phyloP scores from a whole-genome alignment of 2,888 invertebrate species.

The Chrysolina americana region DNA sequence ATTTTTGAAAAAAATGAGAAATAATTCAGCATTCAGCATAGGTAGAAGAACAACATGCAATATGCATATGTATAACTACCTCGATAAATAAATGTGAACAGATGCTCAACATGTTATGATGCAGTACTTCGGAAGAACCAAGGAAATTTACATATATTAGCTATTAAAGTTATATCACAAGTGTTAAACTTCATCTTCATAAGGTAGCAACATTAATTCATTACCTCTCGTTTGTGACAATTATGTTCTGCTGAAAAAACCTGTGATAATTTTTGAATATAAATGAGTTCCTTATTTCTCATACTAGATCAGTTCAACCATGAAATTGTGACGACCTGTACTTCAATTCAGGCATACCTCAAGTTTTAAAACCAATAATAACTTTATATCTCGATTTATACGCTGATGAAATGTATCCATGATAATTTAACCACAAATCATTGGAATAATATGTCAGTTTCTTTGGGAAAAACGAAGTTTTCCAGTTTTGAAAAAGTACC shows the following conservation, averaged over 20 bases:
- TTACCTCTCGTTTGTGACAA: background rate
- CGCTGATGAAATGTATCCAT: background rate
- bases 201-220: conserved; percentile 12
- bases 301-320: background rate
- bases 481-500: too few relatives aligned
- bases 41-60: conserved; percentile 21
- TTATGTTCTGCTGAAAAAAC: background rate
- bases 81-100: conserved; percentile 21
- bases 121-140: conserved; percentile 9
- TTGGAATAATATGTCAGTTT: too few relatives aligned
- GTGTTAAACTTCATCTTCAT: conserved; percentile 18
- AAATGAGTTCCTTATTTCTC: background rate
- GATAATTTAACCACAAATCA: background rate
- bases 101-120: conserved; percentile 20
- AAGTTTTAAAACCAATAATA: background rate
- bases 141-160: conserved; percentile 13
- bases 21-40: background rate
- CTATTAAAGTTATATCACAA: conserved; percentile 17
- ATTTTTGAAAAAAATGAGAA: background rate
- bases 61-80: conserved; percentile 14
- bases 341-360: background rate
- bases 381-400: background rate
- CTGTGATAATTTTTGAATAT: background rate
- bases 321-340: background rate
- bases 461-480: too few relatives aligned